These are phyloP conservation scores for Ophion costatus DNA, from an alignment of 2,888 invertebrate genomes.

Conservation along the genomic window DNA sequence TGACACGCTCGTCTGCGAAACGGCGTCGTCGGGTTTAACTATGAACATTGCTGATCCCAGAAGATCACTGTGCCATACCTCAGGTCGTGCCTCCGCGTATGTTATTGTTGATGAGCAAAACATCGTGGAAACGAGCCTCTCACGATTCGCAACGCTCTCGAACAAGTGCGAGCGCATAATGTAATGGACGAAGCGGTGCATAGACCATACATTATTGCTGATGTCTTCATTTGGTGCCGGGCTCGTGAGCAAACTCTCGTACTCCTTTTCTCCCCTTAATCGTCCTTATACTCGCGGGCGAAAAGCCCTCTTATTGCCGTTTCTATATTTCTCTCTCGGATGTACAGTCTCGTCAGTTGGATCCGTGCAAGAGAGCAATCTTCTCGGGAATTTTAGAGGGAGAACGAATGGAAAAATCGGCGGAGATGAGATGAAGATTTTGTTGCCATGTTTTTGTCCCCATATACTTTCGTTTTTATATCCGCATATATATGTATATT, in stretches of 20 bases:
- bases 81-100: not conserved
- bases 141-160: conserved; percentile 53
- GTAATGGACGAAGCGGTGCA: conserved; percentile 53
- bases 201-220: conserved; percentile 47
- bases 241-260: conserved; percentile 36
- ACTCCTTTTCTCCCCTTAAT: conserved; percentile 31
- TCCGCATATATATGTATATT: conserved; percentile 6
- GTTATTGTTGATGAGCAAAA: conserved; percentile 36
- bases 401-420: conserved; percentile 29
- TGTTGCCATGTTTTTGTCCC: conserved; percentile 37
- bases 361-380: conserved; percentile 63
- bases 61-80: not conserved
- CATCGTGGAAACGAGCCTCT: conserved; percentile 31
- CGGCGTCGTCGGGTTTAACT: not conserved
- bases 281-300: conserved; percentile 3
- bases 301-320: conserved; percentile 28
- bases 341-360: conserved; percentile 18
- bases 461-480: conserved; percentile 30
- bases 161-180: conserved; percentile 23
- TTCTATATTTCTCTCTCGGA: conserved; percentile 45
- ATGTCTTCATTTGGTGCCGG: conserved; percentile 58
- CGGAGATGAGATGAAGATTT: conserved; percentile 18
- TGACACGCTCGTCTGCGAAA: not conserved
- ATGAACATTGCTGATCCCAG: not conserved
- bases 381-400: conserved; percentile 45